These are phyloP conservation scores for Eidolon dupreanum DNA, from an alignment of 2,797 vertebrate genomes.

Conservation along the genomic window DNA sequence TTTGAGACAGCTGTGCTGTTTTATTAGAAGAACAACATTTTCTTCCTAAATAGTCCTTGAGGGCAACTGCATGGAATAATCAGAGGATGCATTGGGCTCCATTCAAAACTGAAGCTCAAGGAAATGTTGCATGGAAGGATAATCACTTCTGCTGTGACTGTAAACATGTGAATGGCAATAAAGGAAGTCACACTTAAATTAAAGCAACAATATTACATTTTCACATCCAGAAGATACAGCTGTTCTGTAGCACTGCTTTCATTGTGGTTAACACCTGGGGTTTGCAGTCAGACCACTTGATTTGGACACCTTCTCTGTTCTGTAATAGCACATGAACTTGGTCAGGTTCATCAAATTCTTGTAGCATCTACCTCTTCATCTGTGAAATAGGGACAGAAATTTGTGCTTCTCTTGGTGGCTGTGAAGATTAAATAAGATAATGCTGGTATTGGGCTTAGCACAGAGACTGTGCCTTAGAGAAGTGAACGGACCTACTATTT, in stretches of 20 bases:
- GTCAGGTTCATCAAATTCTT: not conserved
- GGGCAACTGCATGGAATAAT: constrained; percentile 56
- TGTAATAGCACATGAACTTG: not conserved
- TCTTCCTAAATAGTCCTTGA: constrained; percentile 74
- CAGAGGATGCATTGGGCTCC: constrained; percentile 5
- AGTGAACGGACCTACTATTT: not conserved
- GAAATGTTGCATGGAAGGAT: not conserved
- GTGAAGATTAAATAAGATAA: not conserved
- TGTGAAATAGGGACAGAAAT: not conserved
- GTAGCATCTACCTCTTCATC: not conserved
- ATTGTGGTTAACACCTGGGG: not conserved
- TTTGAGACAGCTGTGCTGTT: constrained; percentile 68
- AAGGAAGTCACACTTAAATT: constrained; percentile 15
- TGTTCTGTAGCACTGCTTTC: not conserved
- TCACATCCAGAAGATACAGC: not conserved
- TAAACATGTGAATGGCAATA: not conserved
- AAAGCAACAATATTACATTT: not conserved
- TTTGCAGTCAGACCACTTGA: not conserved
- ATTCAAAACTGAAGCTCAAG: constrained; percentile 41
- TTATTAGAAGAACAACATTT: constrained; percentile 73
- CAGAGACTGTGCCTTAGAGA: not conserved
- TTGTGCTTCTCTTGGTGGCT: not conserved
- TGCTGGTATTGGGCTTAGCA: not conserved
- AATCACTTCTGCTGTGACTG: not conserved
- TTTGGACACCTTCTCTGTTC: not conserved